These are phyloP conservation scores for Carlito syrichta DNA, from an alignment of 2,113 vertebrate genomes.

Conservation along the genomic window DNA sequence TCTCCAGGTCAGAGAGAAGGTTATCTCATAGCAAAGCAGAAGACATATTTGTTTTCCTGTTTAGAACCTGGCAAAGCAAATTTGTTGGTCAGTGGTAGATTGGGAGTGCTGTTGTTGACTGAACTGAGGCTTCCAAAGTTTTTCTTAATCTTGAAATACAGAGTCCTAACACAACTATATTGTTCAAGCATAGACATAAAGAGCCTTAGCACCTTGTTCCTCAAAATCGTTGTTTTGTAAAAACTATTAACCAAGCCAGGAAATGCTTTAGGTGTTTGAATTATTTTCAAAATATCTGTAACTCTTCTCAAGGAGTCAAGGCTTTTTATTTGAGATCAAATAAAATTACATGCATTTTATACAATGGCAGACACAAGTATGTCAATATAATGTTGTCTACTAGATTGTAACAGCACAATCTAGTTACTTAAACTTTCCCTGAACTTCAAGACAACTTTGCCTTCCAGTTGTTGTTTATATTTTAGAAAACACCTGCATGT, in stretches of 20 bases:
- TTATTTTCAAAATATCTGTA: not conserved
- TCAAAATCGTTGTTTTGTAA: not conserved
- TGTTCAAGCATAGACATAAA: not conserved
- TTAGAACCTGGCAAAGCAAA: conserved; percentile 7
- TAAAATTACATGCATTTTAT: not conserved
- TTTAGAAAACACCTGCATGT: no score
- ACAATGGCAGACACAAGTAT: not conserved
- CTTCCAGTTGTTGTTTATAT: no score
- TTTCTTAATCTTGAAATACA: not conserved
- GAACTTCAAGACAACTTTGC: no score
- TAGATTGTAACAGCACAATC: no score
- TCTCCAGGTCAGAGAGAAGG: not conserved
- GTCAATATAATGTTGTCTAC: not conserved
- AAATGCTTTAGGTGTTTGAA: not conserved
- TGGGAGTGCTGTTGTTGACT: not conserved
- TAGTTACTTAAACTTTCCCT: no score
- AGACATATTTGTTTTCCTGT: not conserved
- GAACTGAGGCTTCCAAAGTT: not conserved
- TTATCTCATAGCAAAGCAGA: not conserved
- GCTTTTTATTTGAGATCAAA: conserved; percentile 35
- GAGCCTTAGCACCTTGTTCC: not conserved
- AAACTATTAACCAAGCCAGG: not conserved
- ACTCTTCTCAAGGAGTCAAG: not conserved
- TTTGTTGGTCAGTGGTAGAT: not conserved
- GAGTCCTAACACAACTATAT: not conserved